Percentiles rank a stretch among this genome's conserved stretches.
Evolutionary conservation across 1,140 invertebrate genomes (phyloP).

Genomic region (Mamestra configurata): DNA sequence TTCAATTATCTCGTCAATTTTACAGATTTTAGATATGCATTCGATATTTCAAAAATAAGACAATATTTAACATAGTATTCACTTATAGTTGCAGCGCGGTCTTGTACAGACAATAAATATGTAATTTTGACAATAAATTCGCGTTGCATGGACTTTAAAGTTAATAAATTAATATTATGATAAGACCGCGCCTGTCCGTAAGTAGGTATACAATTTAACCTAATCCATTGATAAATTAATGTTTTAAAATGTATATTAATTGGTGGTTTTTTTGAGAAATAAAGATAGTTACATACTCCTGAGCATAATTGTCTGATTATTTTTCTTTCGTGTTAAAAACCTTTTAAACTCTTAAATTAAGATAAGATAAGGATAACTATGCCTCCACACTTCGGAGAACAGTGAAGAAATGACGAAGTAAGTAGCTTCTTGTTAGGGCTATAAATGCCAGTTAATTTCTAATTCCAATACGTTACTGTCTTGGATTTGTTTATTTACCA

Average conservation of each 20-base stretch:
- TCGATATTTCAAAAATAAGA: constrained; percentile 43
- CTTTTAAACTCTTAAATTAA: not conserved
- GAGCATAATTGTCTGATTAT: constrained; percentile 78
- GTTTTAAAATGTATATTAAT: constrained; percentile 85
- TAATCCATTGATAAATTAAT: constrained; percentile 76
- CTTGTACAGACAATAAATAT: constrained; percentile 46
- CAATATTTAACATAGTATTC: constrained; percentile 43
- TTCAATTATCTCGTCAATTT: constrained; percentile 44
- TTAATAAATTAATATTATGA: constrained; percentile 27
- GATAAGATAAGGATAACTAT: no score
- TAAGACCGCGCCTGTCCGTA: constrained; percentile 62
- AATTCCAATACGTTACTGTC: no score
- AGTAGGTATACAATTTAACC: constrained; percentile 71
- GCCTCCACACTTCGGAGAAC: no score
- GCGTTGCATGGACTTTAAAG: constrained; percentile 41
- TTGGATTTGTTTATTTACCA: no score
- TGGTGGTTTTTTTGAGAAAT: constrained; percentile 85
- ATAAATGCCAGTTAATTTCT: no score
- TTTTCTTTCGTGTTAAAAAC: constrained; percentile 46
- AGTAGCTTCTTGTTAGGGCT: no score
- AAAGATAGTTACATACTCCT: constrained; percentile 86
- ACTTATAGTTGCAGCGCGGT: constrained; percentile 46
- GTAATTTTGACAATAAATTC: constrained; percentile 45
- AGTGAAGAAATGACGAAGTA: no score
- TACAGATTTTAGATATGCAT: constrained; percentile 31